A percentile compares a stretch with the other conserved stretches of the same genome.
phyloP scores from a whole-genome alignment of 2,797 vertebrate genomes.

The Pteronotus mesoamericanus region DNA sequence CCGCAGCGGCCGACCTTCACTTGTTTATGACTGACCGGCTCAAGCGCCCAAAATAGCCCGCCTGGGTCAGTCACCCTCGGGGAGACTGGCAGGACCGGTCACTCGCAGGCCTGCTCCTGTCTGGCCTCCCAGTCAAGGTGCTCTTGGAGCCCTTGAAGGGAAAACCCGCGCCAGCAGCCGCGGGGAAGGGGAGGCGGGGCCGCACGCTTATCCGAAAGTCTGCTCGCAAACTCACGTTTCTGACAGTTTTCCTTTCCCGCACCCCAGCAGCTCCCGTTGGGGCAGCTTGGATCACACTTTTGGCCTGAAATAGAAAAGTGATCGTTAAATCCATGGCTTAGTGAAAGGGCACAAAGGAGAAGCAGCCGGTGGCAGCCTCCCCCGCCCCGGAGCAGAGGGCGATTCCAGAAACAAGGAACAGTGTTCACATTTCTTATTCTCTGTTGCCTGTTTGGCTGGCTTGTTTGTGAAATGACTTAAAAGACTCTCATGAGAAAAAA shows the following conservation, averaged over 20 bases:
- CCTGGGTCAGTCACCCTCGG: fast-evolving
- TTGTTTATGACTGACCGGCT: not conserved
- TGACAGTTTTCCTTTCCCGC: conserved; percentile 91
- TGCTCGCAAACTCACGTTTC: conserved; percentile 85
- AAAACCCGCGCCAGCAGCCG: not conserved
- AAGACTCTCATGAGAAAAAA: not conserved
- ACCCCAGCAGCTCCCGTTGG: conserved; percentile 93
- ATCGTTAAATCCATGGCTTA: not conserved
- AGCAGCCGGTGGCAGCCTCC: fast-evolving
- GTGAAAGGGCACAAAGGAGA: not conserved
- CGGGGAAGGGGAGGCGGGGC: fast-evolving
- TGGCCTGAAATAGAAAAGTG: conserved; percentile 81
- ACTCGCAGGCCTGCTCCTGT: not conserved
- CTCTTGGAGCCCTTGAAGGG: not conserved
- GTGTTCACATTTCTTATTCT: not conserved
- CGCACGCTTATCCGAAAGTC: not conserved
- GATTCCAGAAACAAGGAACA: not conserved
- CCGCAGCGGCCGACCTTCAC: fast-evolving
- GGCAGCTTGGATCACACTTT: conserved; percentile 88
- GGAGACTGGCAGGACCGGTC: not conserved
- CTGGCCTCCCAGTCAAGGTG: not conserved
- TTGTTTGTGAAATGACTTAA: not conserved
- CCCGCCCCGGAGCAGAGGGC: not conserved
- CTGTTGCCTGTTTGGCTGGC: too few species aligned
- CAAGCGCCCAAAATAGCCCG: not conserved